Conservation (phyloP, 2,113 vertebrate genomes). For the Elephantulus edwardii region DNA sequence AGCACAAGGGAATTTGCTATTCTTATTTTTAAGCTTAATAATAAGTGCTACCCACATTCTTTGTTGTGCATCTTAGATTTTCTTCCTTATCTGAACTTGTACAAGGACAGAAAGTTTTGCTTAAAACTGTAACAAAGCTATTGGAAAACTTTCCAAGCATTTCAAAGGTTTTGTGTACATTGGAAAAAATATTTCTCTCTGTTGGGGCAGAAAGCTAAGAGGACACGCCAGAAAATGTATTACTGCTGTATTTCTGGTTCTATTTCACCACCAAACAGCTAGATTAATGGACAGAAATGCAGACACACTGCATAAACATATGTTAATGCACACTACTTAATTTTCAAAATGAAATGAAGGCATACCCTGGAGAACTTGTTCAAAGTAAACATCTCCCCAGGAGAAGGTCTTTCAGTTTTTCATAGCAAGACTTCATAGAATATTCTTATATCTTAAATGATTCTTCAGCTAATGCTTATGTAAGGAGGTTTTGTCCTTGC, state of each 20-base stretch:
- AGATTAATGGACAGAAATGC: no score
- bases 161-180: neutral
- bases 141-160: neutral
- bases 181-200: neutral
- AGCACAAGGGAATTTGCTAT: no score
- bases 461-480: neutral
- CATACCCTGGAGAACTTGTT: neutral
- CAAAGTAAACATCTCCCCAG: neutral
- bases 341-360: conserved; percentile 35
- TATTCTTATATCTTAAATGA: neutral
- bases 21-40: no score
- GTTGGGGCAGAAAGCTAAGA: neutral
- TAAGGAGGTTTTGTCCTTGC: neutral
- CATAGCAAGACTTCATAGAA: neutral
- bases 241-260: neutral
- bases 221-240: neutral
- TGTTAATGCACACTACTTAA: neutral
- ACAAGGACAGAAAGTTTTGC: conserved; percentile 20
- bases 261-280: neutral
- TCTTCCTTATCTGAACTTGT: neutral
- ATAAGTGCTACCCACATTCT: neutral
- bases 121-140: neutral
- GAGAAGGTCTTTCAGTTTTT: neutral
- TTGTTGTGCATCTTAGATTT: neutral
- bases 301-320: neutral